Base-by-base conservation (phyloP, 2,113 vertebrate species). In the Xiphophorus couchianus region DNA sequence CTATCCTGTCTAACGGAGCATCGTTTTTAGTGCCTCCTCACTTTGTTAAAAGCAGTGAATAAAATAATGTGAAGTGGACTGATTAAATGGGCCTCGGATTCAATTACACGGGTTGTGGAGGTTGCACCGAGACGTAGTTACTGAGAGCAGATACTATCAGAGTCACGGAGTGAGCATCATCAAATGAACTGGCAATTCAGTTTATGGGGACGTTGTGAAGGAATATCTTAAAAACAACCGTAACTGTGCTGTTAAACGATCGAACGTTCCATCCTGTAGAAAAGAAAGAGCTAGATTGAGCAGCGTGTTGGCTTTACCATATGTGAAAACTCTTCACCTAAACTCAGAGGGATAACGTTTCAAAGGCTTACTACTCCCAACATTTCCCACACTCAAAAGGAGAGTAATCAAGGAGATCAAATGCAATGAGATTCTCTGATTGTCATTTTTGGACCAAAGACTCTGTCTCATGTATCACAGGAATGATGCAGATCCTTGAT, bases 81-180 rank as follows among this genome's bases (percentile, higher is more conserved):
- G 63, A 37, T 29, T 66, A 5, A 65, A 33, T 42, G 17, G 70
- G n/a, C n/a, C 25, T 58, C n/a, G 22, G 48, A 70, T 58, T 70
- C 48, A 70, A 58, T 72, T 72, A 30, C 37, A 62, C 17, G 27
- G 70, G 27, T 35, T 31, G 7, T 15, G 39, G 39, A 65, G 51
- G 62, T 30, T 33, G 39, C 29, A 48, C 42, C n/a, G 39, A 64
- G 28, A 62, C 39, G 39, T 30, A 54, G 71, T 51, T 64, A 10
- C 25, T 64, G 28, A 19, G 19, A 33, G 13, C n/a, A 27, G 19
- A 62, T 63, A 29, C 11, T 28, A 72, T 29, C 60, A 5, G 31
- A 62, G 54, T 39, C 15, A 8, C 51, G 3, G 29, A 10, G 39
- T 17, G 12, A 73, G 33, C 9, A 51, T 33, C 28, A 9, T 30